These are phyloP conservation scores for Solenopsis invicta DNA, from an alignment of 1,140 invertebrate species.

Conservation along the genomic window DNA sequence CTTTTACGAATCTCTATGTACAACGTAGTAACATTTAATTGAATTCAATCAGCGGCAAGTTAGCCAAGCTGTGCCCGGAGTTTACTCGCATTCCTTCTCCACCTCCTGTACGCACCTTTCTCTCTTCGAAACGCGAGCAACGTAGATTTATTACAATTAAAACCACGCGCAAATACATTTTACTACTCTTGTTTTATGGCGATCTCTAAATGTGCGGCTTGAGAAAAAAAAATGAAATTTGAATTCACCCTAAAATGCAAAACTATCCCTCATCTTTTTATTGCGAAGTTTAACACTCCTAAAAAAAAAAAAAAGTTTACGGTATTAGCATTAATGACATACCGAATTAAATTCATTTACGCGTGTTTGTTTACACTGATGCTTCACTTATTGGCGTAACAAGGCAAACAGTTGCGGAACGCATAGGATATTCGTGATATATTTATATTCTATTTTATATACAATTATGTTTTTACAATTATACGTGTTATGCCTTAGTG, in stretches of 20 bases:
- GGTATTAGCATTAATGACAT: conserved; percentile 13
- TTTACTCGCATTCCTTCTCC: conserved; percentile 26
- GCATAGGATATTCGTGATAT: background rate
- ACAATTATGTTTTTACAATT: conserved; percentile 25
- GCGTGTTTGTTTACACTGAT: background rate
- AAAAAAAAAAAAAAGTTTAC: background rate
- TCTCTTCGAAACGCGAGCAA: conserved; percentile 2
- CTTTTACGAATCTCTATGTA: conserved; percentile 46
- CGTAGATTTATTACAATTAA: conserved; percentile 5
- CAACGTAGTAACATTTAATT: conserved; percentile 43
- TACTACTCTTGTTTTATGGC: background rate
- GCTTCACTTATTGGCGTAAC: background rate
- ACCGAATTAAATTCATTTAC: background rate
- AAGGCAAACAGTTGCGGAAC: background rate
- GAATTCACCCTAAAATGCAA: background rate
- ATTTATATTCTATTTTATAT: background rate
- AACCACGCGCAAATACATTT: background rate
- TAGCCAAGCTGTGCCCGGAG: conserved; percentile 5
- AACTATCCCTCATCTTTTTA: background rate
- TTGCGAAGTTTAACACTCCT: background rate
- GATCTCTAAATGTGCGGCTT: background rate
- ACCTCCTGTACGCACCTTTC: background rate
- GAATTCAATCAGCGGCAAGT: conserved; percentile 23
- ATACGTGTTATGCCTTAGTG: background rate
- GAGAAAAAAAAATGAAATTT: background rate